phyloP scores from a whole-genome alignment of 2,797 vertebrate genomes.

The Gambelia wislizenii region DNA sequence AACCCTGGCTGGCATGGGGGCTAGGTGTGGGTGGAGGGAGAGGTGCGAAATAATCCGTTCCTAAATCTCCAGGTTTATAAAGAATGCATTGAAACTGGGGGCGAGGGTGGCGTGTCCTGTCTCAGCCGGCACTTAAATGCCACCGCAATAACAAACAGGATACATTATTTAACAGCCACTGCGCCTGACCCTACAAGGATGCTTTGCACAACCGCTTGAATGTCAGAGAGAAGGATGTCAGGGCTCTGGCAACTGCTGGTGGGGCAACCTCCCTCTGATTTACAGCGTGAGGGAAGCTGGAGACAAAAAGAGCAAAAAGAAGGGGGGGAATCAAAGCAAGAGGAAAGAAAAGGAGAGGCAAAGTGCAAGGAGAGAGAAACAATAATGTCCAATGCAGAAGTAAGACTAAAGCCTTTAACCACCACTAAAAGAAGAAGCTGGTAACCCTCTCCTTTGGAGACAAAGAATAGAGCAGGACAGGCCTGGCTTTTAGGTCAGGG shows the following conservation, averaged over 20 bases:
- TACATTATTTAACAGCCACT: slow-evolving; percentile 58
- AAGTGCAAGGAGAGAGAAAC: background rate
- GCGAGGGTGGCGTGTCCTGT: background rate
- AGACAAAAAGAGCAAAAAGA: background rate
- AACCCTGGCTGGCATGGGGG: background rate
- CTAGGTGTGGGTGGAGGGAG: background rate
- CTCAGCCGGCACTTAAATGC: slow-evolving; percentile 51
- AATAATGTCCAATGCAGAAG: background rate
- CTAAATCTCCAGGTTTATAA: background rate
- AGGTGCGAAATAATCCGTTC: background rate
- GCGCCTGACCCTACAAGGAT: slow-evolving; percentile 59
- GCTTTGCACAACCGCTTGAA: slow-evolving; percentile 22
- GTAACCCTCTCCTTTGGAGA: no score
- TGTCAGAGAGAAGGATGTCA: slow-evolving; percentile 52
- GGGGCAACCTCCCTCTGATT: slow-evolving; percentile 23
- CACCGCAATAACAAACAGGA: slow-evolving; percentile 42
- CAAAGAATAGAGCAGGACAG: no score
- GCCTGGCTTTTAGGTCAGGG: no score
- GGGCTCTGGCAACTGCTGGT: slow-evolving; percentile 21
- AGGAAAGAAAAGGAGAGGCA: background rate
- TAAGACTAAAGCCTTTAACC: no score
- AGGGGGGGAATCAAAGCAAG: background rate
- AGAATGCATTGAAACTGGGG: slow-evolving; percentile 8
- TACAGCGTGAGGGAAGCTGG: rapidly evolving
- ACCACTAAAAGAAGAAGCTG: no score